Evolutionary conservation across 2,888 invertebrate genomes (phyloP), one percentile per base, ranked within the genome.

Genomic region (Sinopyrophorus schimmeli): DNA sequence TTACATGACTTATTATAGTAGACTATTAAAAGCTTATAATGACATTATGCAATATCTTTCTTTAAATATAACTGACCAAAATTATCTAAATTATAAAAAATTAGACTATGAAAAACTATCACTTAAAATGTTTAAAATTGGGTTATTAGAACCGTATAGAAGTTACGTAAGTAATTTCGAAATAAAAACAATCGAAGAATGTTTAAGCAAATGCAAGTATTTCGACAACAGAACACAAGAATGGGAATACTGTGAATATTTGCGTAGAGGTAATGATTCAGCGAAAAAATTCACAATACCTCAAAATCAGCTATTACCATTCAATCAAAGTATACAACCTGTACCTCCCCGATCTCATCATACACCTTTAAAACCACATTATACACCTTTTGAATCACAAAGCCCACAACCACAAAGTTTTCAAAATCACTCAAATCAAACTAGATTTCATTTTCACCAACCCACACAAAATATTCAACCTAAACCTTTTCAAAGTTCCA

Each of bases 1-100:
- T 21, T 35, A 35, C 12, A 3, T 28, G 12, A 17, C 14, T 27
- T 39, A 10, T 21, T 38, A 35, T 35, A 35, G 5, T 5, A 35
- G 11, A 27, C 9, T 27, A 3, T 10, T 27, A 27, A 27, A 23
- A 23, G 27, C n/a, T 27, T 7, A 3, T 11, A 35, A 35, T 11
- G 35, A 23, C 12, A 7, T 35, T 9, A 35, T 35, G 18, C 35
- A 35, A 17, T 21, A 4, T 7, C 18, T 35, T 9, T 12, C n/a
- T n/a, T 12, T 35, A 21, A 9, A 35, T 17, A 9, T 21, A 2
- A n/a, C 6, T 7, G 11, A 35, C 7, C 3, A 2, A 35, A 35
- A 35, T 9, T 17, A 5, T 3, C n/a, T 21, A 20, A 3, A 7
- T 12, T 35, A 20, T 20, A 35, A 35, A 35, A 27, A 27, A 27